phyloP scores from a whole-genome alignment of 2,113 vertebrate genomes.

The Miniopterus natalensis region DNA sequence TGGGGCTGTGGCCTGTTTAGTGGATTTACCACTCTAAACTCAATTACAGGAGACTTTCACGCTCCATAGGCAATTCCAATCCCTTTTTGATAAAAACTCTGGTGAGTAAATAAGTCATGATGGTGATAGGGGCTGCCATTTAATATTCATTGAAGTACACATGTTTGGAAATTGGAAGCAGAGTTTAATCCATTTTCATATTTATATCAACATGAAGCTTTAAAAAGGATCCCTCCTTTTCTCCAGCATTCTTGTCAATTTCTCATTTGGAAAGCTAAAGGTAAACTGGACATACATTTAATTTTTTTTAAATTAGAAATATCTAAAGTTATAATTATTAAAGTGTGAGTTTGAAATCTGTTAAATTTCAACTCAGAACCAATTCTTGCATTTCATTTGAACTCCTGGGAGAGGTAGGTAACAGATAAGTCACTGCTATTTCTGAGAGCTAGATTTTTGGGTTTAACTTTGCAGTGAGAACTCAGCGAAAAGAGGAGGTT shows the following conservation, averaged over 20 bases:
- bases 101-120: conserved; percentile 91
- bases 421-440: background rate
- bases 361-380: conserved; percentile 57
- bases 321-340: conserved; percentile 38
- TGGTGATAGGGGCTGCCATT: conserved; percentile 90
- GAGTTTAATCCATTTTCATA: conserved; percentile 93
- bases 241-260: conserved; percentile 77
- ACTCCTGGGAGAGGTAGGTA: conserved; percentile 18
- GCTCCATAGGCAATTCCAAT: conserved; percentile 87
- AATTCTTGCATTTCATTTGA: conserved; percentile 29
- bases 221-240: conserved; percentile 86
- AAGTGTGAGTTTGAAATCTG: conserved; percentile 57
- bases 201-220: conserved; percentile 95
- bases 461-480: background rate
- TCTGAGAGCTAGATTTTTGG: background rate
- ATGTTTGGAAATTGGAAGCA: conserved; percentile 91
- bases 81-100: conserved; percentile 90
- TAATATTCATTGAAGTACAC: conserved; percentile 93
- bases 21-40: conserved; percentile 91
- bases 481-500: background rate
- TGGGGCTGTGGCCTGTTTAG: conserved; percentile 92
- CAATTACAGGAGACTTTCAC: conserved; percentile 91
- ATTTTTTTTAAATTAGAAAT: conserved; percentile 71
- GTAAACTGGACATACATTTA: conserved; percentile 70
- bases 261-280: conserved; percentile 81